phyloP scores from a whole-genome alignment of 2,797 vertebrate genomes.

The Lutjanus argentimaculatus region DNA sequence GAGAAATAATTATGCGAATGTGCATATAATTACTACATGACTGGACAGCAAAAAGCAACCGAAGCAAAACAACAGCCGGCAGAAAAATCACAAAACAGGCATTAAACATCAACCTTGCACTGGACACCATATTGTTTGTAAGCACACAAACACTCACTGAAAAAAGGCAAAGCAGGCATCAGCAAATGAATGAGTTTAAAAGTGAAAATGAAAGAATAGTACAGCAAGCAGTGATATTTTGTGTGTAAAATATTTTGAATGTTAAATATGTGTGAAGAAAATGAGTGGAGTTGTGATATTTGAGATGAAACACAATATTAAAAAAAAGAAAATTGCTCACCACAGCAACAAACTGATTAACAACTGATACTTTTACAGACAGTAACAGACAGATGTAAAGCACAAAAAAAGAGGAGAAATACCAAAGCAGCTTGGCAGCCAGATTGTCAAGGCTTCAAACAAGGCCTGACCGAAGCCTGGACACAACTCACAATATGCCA shows the following conservation, averaged over 20 bases:
- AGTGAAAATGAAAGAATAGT: background rate
- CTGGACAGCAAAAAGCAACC: background rate
- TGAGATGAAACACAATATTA: background rate
- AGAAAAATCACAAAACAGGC: background rate
- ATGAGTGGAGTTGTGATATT: background rate
- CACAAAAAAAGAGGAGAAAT: background rate
- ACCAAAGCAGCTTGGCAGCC: conserved; percentile 7
- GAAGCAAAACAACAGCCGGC: background rate
- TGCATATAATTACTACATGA: background rate
- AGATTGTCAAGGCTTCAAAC: background rate
- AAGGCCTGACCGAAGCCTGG: background rate
- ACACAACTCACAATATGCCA: background rate
- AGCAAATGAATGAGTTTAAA: background rate
- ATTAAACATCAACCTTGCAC: background rate
- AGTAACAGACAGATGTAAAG: background rate
- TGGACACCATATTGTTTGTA: background rate
- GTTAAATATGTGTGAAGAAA: background rate
- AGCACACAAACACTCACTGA: background rate
- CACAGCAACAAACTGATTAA: background rate
- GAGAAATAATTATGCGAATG: conserved; percentile 8
- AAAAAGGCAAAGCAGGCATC: background rate
- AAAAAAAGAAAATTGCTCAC: background rate
- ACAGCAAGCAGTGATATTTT: background rate
- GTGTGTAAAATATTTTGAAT: too few relatives aligned
- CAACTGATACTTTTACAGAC: background rate